Evolutionary conservation across 92 coral and sea anemone genomes (phyloP).

Genomic region (Heteractis magnifica): DNA sequence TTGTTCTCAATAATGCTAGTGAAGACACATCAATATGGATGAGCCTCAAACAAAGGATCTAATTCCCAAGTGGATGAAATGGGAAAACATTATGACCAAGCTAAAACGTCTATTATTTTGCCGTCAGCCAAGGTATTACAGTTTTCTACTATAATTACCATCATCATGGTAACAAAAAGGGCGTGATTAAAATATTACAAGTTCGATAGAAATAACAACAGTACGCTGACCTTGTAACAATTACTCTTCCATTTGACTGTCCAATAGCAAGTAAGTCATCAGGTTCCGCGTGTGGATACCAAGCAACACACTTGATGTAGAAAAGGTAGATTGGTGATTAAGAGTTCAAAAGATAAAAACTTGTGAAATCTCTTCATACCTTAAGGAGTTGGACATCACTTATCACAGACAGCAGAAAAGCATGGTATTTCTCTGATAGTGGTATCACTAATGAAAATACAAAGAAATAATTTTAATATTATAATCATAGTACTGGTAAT

Average conservation of each 20-base stretch:
- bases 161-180: neutral
- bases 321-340: neutral
- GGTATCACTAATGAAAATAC: constrained; percentile 50
- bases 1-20: too few relatives aligned
- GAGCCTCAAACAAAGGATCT: too few relatives aligned
- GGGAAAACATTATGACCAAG: too few relatives aligned
- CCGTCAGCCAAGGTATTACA: too few relatives aligned
- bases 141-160: neutral
- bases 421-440: constrained; percentile 76
- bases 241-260: constrained; percentile 91
- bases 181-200: neutral
- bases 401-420: constrained; percentile 70
- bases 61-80: too few relatives aligned
- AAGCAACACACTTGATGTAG: constrained; percentile 80
- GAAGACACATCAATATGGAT: too few relatives aligned
- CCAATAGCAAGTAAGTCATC: constrained; percentile 92
- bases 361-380: constrained; percentile 31
- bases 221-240: constrained; percentile 68
- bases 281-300: constrained; percentile 89
- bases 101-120: too few relatives aligned
- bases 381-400: constrained; percentile 72
- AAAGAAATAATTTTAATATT: neutral
- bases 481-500: too few relatives aligned
- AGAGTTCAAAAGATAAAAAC: neutral
- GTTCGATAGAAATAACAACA: neutral